These are phyloP conservation scores for Minunthozetes semirufus DNA, from an alignment of 2,888 invertebrate genomes.

Conservation along the genomic window DNA sequence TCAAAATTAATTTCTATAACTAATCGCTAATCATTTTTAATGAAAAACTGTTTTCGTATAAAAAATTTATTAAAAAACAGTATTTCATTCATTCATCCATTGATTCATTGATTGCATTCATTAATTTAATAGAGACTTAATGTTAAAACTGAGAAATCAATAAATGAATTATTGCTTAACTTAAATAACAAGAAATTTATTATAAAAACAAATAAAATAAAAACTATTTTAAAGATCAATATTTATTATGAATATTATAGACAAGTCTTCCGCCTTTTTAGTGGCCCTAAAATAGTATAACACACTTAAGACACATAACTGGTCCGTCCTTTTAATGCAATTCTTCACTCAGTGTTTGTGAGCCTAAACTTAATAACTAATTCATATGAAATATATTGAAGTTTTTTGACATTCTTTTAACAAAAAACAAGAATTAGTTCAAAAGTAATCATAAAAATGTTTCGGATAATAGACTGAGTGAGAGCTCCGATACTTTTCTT, in stretches of 20 bases:
- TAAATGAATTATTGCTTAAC: background rate
- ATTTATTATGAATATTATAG: background rate
- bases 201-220: background rate
- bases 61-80: too few relatives aligned
- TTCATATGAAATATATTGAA: slow-evolving; percentile 8
- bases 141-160: too few relatives aligned
- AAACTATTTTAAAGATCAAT: background rate
- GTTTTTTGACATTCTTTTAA: background rate
- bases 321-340: background rate
- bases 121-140: too few relatives aligned
- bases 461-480: background rate
- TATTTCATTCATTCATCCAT: too few relatives aligned
- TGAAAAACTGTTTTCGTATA: too few relatives aligned
- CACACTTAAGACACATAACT: background rate
- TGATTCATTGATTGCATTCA: too few relatives aligned
- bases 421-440: background rate
- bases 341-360: background rate
- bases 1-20: too few relatives aligned
- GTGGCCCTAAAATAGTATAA: background rate
- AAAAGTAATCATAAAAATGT: background rate
- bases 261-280: slow-evolving; percentile 10
- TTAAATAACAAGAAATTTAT: background rate
- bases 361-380: background rate
- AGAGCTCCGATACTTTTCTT: background rate
- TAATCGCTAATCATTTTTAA: too few relatives aligned